Conservation (phyloP, 53 echinoderm and acorn worm genomes). For the Temnopleurus reevesii region DNA sequence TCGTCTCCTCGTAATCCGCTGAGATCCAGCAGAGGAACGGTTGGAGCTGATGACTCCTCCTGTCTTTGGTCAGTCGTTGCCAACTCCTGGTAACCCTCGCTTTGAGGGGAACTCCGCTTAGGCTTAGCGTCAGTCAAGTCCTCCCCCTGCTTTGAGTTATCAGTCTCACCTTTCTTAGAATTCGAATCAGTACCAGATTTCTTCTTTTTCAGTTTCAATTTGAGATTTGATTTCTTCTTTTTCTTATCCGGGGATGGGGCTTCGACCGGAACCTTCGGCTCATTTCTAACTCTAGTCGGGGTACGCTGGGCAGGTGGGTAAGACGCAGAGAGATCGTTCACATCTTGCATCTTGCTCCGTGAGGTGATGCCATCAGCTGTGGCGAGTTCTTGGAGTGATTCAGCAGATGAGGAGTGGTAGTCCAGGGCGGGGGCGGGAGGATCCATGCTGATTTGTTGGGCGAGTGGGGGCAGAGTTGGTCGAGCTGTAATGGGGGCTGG, state of each 20-base stretch:
- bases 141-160: neutral
- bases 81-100: neutral
- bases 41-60: neutral
- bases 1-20: conserved; percentile 11
- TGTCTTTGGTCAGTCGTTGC: neutral
- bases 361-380: neutral
- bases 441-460: conserved; percentile 68
- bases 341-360: neutral
- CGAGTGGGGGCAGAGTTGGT: conserved; percentile 47
- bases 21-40: conserved; percentile 30
- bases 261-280: neutral
- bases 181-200: neutral
- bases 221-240: conserved; percentile 12
- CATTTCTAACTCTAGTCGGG: neutral
- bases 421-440: conserved; percentile 66
- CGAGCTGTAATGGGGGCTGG: neutral
- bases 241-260: neutral
- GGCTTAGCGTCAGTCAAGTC: neutral
- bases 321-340: conserved; percentile 23
- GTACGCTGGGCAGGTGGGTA: conserved; percentile 29
- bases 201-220: conserved; percentile 37
- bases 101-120: neutral
- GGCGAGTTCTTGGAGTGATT: conserved; percentile 84
- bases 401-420: conserved; percentile 92
- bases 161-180: neutral